Evolutionary conservation across 1,140 invertebrate genomes (phyloP), one percentile per base, ranked within the genome.

Genomic region (Conus betulinus): DNA sequence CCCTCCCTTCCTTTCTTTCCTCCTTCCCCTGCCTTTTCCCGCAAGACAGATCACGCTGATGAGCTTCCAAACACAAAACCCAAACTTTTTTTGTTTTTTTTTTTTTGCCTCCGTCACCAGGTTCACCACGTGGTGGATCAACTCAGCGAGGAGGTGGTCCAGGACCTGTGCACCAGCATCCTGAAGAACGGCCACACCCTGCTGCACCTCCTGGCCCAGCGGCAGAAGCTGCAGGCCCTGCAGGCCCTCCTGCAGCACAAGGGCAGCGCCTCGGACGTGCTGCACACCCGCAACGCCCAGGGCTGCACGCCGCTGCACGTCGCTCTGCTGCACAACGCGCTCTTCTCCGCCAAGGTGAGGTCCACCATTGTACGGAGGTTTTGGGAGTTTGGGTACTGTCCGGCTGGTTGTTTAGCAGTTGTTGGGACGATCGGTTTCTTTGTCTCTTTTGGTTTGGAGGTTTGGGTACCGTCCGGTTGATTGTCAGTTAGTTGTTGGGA

Each of bases 91-190:
- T 57, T 57, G 6, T 57, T 57, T 57, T 57, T 57, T 60, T 60
- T 5, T 60, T 60, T 60, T 60, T 8, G 57, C 39, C 39, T 39
- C 39, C 78, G 88, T 55, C 86, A 90, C 55, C 90, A 91, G 63
- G 90, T 90, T 39, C 83, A 88, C 5, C 85, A 85, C 25, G 67
- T 91, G 23, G 57, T 91, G 17, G 85, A 91, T 8, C 88, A 89
- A 76, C 74, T 91, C 51, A 13, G 39, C 5, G 74, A 87, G 17
- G 87, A 91, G 13, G 89, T 92, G 23, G 88, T 87, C 10, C 87
- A 90, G 17, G 92, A 94, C 25, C 87, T 93, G 15, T 93, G 92
- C 89, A 93, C 92, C 13, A 93, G 90, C 74, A 94, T 94, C 79
- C 92, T 90, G 7, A 25, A 82, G 13, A 91, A 90, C 88, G 92